Evolutionary conservation across 2,113 vertebrate species (phyloP), one percentile per base, ranked within the genome.

Genomic region (Gavia stellata): DNA sequence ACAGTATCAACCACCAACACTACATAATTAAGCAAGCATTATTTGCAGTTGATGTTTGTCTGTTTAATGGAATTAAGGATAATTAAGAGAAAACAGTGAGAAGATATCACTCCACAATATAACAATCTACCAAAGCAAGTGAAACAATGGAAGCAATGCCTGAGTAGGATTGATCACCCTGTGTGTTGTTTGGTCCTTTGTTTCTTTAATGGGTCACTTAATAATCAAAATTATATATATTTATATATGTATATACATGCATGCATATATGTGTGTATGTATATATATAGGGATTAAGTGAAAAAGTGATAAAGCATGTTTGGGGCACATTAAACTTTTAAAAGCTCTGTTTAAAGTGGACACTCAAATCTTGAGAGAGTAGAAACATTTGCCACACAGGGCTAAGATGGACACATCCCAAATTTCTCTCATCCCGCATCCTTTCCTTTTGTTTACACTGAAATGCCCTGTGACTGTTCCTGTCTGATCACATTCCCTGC

Each of bases 11-110:
- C 78, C 87, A 92, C 71, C 92, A 96, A 94, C 95, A 83, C 93
- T 90, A 91, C 74, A 96, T 97, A 96, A 97, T 97, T 94, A 91
- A 90, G 50, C 58, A 73, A 82, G 71, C 44, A 86, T 95, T 97
- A 94, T 96, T 94, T 97, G 91, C n/a, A 91, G 71, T 85, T 91
- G 74, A 90, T 97, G 62, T 95, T 96, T 97, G 91, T 87, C 96
- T 87, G 74, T 94, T 94, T 96, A 88, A 94, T 94, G 88, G 81
- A 95, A 97, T 97, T 96, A 97, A 86, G 78, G 89, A 71, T 88
- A 95, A 96, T 95, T 96, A 96, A 90, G 89, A 83, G 62, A 81
- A 96, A 87, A 82, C 50, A 90, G 72, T 45, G 86, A 94, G 70
- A 92, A 85, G 84, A 87, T 86, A 94, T 70, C 62, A 81, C 40